A percentile compares a stretch with the other conserved stretches of the same genome.
Conservation (phyloP, 2,797 vertebrate species). For the Pogoniulus pusillus region DNA sequence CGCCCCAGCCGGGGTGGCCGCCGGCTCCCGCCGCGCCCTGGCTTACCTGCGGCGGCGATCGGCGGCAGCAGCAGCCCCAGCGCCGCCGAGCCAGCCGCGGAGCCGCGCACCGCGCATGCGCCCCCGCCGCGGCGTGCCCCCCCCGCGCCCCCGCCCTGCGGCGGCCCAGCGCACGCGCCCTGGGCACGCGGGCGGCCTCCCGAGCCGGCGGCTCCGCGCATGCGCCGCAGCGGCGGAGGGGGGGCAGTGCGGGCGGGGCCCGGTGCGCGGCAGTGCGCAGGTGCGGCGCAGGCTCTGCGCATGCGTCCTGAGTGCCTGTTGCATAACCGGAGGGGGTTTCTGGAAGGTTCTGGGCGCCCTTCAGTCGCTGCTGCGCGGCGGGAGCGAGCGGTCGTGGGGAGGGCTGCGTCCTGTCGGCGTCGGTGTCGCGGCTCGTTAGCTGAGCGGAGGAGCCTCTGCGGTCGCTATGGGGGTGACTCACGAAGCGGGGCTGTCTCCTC, state of each 20-base stretch:
- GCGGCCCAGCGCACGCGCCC: not conserved
- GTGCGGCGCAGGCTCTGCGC: not conserved
- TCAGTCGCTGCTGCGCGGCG: not conserved
- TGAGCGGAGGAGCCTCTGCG: not conserved
- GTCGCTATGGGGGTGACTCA: constrained; percentile 49
- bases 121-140: not conserved
- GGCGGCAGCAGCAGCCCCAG: not conserved
- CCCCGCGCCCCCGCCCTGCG: no score
- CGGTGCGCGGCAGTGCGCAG: no score
- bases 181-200: no score
- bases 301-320: accelerated
- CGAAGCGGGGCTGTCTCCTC: constrained; percentile 28
- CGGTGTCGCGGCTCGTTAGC: accelerated
- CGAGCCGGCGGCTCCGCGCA: no score
- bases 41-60: not conserved
- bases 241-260: no score
- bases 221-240: no score
- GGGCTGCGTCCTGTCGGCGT: accelerated
- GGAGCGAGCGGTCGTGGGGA: accelerated
- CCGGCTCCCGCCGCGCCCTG: not conserved
- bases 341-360: not conserved
- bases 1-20: not conserved
- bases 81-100: not conserved
- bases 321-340: not conserved
- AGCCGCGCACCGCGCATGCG: not conserved